Evolutionary conservation across 2,888 invertebrate genomes (phyloP).

Genomic region (Clostera curtula): DNA sequence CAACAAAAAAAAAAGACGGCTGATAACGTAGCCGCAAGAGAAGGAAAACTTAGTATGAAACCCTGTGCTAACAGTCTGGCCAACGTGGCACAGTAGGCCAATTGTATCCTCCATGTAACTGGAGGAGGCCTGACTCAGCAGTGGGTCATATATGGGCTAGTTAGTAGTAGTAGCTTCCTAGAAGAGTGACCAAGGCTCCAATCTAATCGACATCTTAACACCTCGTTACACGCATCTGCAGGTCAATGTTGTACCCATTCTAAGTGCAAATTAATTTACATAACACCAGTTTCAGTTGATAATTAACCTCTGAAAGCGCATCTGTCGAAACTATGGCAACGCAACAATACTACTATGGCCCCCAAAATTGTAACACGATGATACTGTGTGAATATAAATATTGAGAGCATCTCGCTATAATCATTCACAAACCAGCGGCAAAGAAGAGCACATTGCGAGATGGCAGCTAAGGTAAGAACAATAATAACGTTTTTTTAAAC

Average conservation of each 20-base stretch:
- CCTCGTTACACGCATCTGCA: slow-evolving; percentile 20
- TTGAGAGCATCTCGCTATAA: slow-evolving; percentile 28
- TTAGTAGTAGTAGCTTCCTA: too few species aligned
- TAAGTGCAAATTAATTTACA: slow-evolving; percentile 37
- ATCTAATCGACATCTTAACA: slow-evolving; percentile 12
- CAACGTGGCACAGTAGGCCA: too few species aligned
- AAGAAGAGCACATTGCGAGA: slow-evolving; percentile 32
- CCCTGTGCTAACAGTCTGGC: too few species aligned
- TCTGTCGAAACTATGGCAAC: slow-evolving; percentile 34
- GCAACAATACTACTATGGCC: slow-evolving; percentile 43
- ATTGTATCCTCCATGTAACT: too few species aligned
- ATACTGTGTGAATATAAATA: slow-evolving; percentile 47
- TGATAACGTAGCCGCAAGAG: too few species aligned
- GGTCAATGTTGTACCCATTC: slow-evolving; percentile 30
- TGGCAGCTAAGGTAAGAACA: slow-evolving; percentile 47
- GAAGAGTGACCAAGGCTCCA: slow-evolving; percentile 6
- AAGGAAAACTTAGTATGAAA: too few species aligned
- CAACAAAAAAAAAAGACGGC: too few species aligned
- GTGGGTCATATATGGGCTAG: too few species aligned
- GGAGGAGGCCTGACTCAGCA: too few species aligned
- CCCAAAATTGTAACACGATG: slow-evolving; percentile 40
- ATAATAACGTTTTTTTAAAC: neutral
- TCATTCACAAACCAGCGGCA: slow-evolving; percentile 39
- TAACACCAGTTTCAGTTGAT: slow-evolving; percentile 35
- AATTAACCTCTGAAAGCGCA: slow-evolving; percentile 39